phyloP scores from a whole-genome alignment of 2,113 vertebrate species.

The Thalassoma bifasciatum region DNA sequence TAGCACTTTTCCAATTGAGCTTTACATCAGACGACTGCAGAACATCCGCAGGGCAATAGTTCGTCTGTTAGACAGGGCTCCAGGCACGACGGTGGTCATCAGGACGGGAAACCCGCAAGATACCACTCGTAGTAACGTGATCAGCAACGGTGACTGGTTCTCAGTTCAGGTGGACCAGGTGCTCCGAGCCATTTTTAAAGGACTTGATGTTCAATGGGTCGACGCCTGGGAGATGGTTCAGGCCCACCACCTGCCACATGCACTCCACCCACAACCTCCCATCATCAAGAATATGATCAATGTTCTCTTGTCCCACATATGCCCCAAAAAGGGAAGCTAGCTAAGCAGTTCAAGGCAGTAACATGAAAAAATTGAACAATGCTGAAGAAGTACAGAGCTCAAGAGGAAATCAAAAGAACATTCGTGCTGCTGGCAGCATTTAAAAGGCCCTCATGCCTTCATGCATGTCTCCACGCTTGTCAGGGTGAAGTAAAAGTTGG shows the following conservation, averaged over 20 bases:
- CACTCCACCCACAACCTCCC: slow-evolving; percentile 87
- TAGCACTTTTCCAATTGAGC: slow-evolving; percentile 86
- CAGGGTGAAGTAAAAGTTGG: too few relatives aligned
- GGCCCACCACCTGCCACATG: slow-evolving; percentile 89
- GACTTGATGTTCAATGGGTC: slow-evolving; percentile 86
- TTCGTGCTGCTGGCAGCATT: too few relatives aligned
- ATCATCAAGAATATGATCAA: slow-evolving; percentile 93
- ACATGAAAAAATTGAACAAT: too few relatives aligned
- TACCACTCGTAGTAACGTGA: slow-evolving; percentile 83
- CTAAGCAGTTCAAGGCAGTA: too few relatives aligned
- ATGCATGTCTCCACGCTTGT: too few relatives aligned
- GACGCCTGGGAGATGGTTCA: slow-evolving; percentile 95
- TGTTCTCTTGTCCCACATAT: slow-evolving; percentile 88
- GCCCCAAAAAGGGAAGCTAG: slow-evolving; percentile 65
- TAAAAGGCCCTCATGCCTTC: too few relatives aligned
- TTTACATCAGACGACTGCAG: slow-evolving; percentile 88
- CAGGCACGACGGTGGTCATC: slow-evolving; percentile 86
- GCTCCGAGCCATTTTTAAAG: slow-evolving; percentile 90
- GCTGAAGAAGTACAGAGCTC: too few relatives aligned
- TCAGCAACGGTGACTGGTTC: slow-evolving; percentile 95
- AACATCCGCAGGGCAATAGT: slow-evolving; percentile 88
- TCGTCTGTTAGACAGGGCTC: slow-evolving; percentile 87
- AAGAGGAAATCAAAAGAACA: too few relatives aligned
- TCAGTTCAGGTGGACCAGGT: slow-evolving; percentile 87
- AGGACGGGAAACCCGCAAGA: slow-evolving; percentile 88